These are phyloP conservation scores for Masnerella sp. DNA, from an alignment of 2,888 invertebrate species.

Conservation along the genomic window DNA sequence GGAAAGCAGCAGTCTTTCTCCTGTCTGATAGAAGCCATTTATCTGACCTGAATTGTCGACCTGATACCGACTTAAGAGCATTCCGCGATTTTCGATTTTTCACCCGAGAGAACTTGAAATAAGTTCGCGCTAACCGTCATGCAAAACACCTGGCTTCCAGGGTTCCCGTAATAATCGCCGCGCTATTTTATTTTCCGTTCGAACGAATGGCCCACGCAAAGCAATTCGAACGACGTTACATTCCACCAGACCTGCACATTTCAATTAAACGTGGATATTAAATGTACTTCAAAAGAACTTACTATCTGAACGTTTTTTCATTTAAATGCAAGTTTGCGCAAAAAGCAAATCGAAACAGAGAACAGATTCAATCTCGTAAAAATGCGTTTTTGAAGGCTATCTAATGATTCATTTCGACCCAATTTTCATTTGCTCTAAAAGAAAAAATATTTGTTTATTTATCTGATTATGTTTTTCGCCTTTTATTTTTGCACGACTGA, in stretches of 20 bases:
- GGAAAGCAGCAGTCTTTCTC: conserved; percentile 56
- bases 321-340: too few species aligned
- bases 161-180: conserved; percentile 25
- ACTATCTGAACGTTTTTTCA: too few species aligned
- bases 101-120: conserved; percentile 66
- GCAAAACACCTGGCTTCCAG: conserved; percentile 46
- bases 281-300: too few species aligned
- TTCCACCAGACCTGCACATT: conserved; percentile 13
- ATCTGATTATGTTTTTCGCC: too few species aligned
- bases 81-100: conserved; percentile 72
- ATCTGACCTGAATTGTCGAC: conserved; percentile 63
- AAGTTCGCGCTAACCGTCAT: conserved; percentile 48
- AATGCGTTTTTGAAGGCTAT: too few species aligned
- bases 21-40: conserved; percentile 71
- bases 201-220: conserved; percentile 1
- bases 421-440: too few species aligned
- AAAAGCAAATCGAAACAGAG: too few species aligned
- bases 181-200: conserved; percentile 35
- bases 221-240: too few species aligned
- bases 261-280: conserved; percentile 15
- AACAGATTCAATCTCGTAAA: too few species aligned
- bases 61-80: conserved; percentile 66
- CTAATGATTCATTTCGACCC: too few species aligned
- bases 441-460: too few species aligned
- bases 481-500: too few species aligned